Evolutionary conservation across 2,888 invertebrate species (phyloP).

Genomic region (Tenthredo mesomela): DNA sequence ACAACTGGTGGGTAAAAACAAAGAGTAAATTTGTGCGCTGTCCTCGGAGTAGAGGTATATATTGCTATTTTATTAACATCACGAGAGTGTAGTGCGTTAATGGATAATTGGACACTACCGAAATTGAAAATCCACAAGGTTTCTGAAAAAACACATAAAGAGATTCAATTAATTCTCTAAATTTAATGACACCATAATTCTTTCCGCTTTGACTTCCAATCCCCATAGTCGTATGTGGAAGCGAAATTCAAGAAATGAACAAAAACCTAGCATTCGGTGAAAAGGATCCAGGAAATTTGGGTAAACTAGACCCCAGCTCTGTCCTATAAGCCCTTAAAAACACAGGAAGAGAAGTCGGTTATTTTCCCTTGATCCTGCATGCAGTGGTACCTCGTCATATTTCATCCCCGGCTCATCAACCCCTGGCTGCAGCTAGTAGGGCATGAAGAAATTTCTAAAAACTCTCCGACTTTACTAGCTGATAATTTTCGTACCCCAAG

Average conservation of each 20-base stretch:
- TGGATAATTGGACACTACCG: neutral
- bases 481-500: conserved; percentile 63
- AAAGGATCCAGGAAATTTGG: neutral
- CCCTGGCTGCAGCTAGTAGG: conserved; percentile 32
- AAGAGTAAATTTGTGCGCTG: neutral
- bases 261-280: neutral
- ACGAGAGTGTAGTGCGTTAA: neutral
- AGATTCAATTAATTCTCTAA: neutral
- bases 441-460: conserved; percentile 57
- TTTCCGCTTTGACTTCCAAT: neutral
- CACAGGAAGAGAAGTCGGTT: conserved; percentile 58
- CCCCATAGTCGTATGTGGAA: neutral
- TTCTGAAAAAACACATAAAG: neutral
- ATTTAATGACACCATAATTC: neutral
- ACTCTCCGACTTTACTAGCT: conserved; percentile 63
- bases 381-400: conserved; percentile 57
- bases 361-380: conserved; percentile 58
- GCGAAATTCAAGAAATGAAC: neutral
- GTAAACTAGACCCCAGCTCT: conserved; percentile 49
- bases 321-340: conserved; percentile 64
- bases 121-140: neutral
- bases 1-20: neutral
- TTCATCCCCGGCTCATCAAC: conserved; percentile 64
- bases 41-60: neutral
- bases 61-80: neutral